Evolutionary conservation across 2,888 invertebrate genomes (phyloP).

Genomic region (Xanthia togata): DNA sequence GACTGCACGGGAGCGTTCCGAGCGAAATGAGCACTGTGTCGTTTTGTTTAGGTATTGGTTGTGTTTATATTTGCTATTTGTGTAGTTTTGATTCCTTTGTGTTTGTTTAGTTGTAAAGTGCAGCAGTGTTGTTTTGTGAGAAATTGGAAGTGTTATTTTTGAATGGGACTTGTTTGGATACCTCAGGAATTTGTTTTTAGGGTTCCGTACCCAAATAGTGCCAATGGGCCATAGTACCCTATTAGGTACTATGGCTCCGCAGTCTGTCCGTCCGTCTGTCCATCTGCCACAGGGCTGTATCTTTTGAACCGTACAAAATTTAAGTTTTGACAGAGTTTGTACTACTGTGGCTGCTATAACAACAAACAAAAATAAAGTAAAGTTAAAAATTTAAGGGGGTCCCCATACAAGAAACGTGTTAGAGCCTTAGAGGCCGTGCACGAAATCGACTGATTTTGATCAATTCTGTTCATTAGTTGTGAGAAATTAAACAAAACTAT

Average conservation of each 20-base stretch:
- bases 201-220: neutral
- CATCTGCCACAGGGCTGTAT: neutral
- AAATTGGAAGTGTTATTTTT: neutral
- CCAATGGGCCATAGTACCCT: too few species aligned
- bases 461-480: too few species aligned
- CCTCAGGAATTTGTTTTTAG: neutral
- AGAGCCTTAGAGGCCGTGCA: too few species aligned
- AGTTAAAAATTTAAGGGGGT: too few species aligned
- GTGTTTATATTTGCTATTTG: slow-evolving; percentile 23
- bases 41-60: slow-evolving; percentile 66
- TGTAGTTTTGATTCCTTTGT: neutral
- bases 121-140: neutral
- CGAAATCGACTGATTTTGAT: too few species aligned
- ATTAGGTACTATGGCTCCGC: neutral
- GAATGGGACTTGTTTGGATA: neutral
- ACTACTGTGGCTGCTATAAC: too few species aligned
- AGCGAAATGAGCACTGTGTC: slow-evolving; percentile 63
- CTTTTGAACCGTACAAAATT: neutral
- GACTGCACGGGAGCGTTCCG: slow-evolving; percentile 28
- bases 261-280: neutral
- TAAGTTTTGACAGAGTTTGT: too few species aligned
- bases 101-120: slow-evolving; percentile 28
- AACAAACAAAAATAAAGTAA: too few species aligned
- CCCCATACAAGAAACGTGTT: too few species aligned
- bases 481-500: too few species aligned